Base-by-base conservation (phyloP, 2,888 invertebrate species). In the Molorchus minor region DNA sequence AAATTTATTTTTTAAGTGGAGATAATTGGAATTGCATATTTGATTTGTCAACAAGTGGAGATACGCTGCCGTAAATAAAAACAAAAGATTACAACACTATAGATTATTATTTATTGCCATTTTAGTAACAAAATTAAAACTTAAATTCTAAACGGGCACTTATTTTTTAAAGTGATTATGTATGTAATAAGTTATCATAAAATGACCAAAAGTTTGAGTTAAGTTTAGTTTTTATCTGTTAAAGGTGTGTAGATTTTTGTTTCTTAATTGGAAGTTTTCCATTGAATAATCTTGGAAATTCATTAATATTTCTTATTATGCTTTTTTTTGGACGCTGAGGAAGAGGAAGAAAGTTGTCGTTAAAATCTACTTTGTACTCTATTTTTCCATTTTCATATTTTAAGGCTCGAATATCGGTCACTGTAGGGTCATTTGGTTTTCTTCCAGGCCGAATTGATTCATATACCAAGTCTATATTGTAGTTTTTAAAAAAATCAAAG, bases 401-500 rank as follows among this genome's bases (percentile, higher is more conserved):
- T 3, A 62, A 21, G 10, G 56, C 51, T 29, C 56, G 35, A 7
- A 66, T 55, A 40, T 66, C 56, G 3, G 47, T 51, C 1, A 61
- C 65, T 15, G 49, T 54, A 15, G 62, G 49, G 46, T 65, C 67
- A 25, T 55, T 41, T 20, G 56, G 13, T 43, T 55, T 58, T 45
- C 43, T 63, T 36, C 61, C 57, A 10, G 58, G 58, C 41, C 60
- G 43, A 35, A 63, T 55, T 20, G 59, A 61, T 19, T 30, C 12
- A 49, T 62, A 64, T 29, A 47, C 38, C 13, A 43, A 43, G 40
- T 25, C 8, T 20, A 52, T 13, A n/a, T 38, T 40, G 19, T 40
- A 64, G 46, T 62, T 52, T 21, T 13, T 43, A 21, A 59, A 55
- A 54, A 59, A 60, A 25, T 19, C 25, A 36, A 49, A 61, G 21